Evolutionary conservation across 2,888 invertebrate genomes (phyloP).

Genomic region (Leptinotarsa tumamoca): DNA sequence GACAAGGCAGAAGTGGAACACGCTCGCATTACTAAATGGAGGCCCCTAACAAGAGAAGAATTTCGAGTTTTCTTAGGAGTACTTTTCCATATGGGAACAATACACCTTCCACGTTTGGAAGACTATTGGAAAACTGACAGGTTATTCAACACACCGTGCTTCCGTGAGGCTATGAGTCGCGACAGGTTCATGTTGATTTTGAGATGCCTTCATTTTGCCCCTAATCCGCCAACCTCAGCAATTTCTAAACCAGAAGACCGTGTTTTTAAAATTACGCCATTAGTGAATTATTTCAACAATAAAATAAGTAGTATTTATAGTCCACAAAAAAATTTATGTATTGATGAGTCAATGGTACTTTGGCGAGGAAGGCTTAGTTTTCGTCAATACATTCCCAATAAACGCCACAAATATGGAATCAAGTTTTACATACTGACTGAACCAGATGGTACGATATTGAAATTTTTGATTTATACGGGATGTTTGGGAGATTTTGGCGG

Average conservation of each 20-base stretch:
- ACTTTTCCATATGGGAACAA: slow-evolving; percentile 39
- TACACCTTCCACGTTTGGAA: slow-evolving; percentile 24
- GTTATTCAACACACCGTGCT: slow-evolving; percentile 34
- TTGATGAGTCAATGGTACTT: slow-evolving; percentile 41
- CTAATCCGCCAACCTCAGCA: slow-evolving; percentile 5
- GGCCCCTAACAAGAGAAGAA: slow-evolving; percentile 14
- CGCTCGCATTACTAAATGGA: slow-evolving; percentile 28
- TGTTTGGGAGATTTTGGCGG: slow-evolving; percentile 51
- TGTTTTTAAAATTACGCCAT: slow-evolving; percentile 54
- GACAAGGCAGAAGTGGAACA: slow-evolving; percentile 7
- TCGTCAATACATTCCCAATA: slow-evolving; percentile 12
- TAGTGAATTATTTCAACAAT: slow-evolving; percentile 58
- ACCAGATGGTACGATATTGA: slow-evolving; percentile 45
- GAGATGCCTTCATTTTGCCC: slow-evolving; percentile 31
- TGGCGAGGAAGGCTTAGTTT: too few relatives aligned
- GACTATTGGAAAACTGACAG: slow-evolving; percentile 42
- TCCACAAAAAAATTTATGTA: slow-evolving; percentile 42
- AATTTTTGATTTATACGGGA: slow-evolving; percentile 56
- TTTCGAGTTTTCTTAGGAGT: slow-evolving; percentile 24
- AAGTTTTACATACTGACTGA: slow-evolving; percentile 24
- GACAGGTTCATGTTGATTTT: slow-evolving; percentile 41
- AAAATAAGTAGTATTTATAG: slow-evolving; percentile 44
- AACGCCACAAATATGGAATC: slow-evolving; percentile 13
- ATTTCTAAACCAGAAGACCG: slow-evolving; percentile 10
- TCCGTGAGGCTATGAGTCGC: slow-evolving; percentile 39